Evolutionary conservation across 2,797 vertebrate species (phyloP).

Genomic region (Lutra lutra): DNA sequence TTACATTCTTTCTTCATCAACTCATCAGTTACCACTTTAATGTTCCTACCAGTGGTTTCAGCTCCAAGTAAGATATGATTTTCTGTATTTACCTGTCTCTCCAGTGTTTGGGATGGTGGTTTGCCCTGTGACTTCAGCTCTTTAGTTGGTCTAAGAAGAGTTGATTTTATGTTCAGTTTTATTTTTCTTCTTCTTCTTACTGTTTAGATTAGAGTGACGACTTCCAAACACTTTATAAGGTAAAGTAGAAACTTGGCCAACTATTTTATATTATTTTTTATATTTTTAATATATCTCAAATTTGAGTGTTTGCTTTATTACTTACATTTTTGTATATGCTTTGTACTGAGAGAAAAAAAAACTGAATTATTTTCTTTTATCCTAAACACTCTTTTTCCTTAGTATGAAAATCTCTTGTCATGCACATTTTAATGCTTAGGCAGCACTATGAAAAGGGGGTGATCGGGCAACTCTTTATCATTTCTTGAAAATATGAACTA

Average conservation of each 20-base stretch:
- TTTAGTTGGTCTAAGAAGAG: background rate
- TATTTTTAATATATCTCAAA: background rate
- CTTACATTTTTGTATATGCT: background rate
- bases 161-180: background rate
- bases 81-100: background rate
- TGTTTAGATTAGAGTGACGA: background rate
- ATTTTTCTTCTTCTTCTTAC: background rate
- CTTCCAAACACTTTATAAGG: background rate
- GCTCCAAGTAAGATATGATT: background rate
- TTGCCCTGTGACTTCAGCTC: background rate
- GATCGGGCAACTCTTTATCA: slow-evolving; percentile 2
- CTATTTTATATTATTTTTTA: background rate
- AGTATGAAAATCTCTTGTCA: background rate
- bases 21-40: background rate
- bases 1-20: background rate
- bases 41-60: background rate
- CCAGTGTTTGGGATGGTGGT: background rate
- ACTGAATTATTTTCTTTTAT: background rate
- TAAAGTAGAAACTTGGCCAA: background rate
- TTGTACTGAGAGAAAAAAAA: background rate
- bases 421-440: slow-evolving; percentile 24
- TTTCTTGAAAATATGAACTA: slow-evolving; percentile 10
- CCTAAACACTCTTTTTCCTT: background rate
- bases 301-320: background rate
- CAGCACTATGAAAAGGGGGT: background rate